phyloP scores from a whole-genome alignment of 2,888 invertebrate genomes.

The Blastobasis adustella region DNA sequence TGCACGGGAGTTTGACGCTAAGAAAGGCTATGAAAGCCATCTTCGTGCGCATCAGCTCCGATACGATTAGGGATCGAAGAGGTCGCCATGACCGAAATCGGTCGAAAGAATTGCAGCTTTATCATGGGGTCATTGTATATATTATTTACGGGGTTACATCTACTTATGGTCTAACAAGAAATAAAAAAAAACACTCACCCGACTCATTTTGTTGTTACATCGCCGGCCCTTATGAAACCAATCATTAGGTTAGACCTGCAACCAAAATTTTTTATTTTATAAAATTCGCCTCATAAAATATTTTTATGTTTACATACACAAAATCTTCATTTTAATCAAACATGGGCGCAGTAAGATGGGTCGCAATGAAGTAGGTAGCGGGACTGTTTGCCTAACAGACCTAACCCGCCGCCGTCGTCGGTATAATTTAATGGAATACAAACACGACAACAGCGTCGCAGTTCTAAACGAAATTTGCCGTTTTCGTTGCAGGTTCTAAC shows the following conservation, averaged over 20 bases:
- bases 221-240: slow-evolving; percentile 21
- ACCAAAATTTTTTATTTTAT: slow-evolving; percentile 20
- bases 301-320: slow-evolving; percentile 7
- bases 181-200: slow-evolving; percentile 35
- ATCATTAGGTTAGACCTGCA: slow-evolving; percentile 49
- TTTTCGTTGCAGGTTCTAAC: slow-evolving; percentile 28
- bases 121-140: too few relatives aligned
- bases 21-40: too few relatives aligned
- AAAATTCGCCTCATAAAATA: background rate
- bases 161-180: too few relatives aligned
- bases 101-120: too few relatives aligned
- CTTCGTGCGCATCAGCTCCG: too few relatives aligned
- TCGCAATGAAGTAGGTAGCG: slow-evolving; percentile 38
- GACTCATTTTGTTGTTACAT: slow-evolving; percentile 45
- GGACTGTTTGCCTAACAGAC: slow-evolving; percentile 47
- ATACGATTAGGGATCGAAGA: too few relatives aligned
- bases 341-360: slow-evolving; percentile 27
- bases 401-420: slow-evolving; percentile 32
- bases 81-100: too few relatives aligned
- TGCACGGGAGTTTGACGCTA: too few relatives aligned
- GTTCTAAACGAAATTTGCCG: slow-evolving; percentile 39
- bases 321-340: slow-evolving; percentile 40
- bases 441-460: slow-evolving; percentile 48
- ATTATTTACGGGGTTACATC: too few relatives aligned
- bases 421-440: slow-evolving; percentile 52